Conservation (phyloP, 1,140 invertebrate species). For the Bathynomus jamesi region DNA sequence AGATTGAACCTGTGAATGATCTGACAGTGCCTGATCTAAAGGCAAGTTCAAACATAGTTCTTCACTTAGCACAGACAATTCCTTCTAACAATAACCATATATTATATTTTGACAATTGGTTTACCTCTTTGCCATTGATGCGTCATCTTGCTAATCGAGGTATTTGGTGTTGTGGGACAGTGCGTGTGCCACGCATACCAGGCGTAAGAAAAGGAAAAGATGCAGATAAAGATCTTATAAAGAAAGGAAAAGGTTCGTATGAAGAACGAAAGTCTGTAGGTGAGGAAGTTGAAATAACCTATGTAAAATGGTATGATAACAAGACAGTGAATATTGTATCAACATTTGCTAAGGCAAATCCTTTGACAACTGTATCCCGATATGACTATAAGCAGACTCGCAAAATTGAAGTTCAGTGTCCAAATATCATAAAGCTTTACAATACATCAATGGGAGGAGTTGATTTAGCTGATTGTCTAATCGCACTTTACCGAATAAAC, state of each 20-base stretch:
- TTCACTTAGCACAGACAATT: slow-evolving; percentile 6
- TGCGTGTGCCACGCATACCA: too few species aligned
- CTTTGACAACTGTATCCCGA: slow-evolving; percentile 17
- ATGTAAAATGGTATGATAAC: slow-evolving; percentile 10
- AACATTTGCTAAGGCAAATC: slow-evolving; percentile 22
- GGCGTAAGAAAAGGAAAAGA: too few species aligned
- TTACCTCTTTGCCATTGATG: slow-evolving; percentile 12
- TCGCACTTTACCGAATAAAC: slow-evolving; percentile 34
- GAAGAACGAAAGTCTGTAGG: not conserved
- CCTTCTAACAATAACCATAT: slow-evolving; percentile 1
- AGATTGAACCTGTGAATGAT: slow-evolving; percentile 10
- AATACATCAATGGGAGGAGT: slow-evolving; percentile 40
- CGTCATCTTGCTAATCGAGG: slow-evolving; percentile 4
- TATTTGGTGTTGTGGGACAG: slow-evolving; percentile 15
- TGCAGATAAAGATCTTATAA: too few species aligned
- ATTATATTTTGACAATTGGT: slow-evolving; percentile 19
- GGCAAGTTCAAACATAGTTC: slow-evolving; percentile 7
- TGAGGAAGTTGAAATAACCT: slow-evolving; percentile 4
- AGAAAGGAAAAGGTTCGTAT: slow-evolving; percentile 14
- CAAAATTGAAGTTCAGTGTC: slow-evolving; percentile 13
- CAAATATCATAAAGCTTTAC: slow-evolving; percentile 24
- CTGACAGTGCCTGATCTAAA: slow-evolving; percentile 6
- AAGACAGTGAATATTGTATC: slow-evolving; percentile 25
- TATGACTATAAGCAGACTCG: slow-evolving; percentile 15
- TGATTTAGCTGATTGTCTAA: slow-evolving; percentile 38